A percentile compares a stretch with the other conserved stretches of the same genome.
Conservation (phyloP, 2,888 invertebrate genomes). For the Laspeyria flexula region DNA sequence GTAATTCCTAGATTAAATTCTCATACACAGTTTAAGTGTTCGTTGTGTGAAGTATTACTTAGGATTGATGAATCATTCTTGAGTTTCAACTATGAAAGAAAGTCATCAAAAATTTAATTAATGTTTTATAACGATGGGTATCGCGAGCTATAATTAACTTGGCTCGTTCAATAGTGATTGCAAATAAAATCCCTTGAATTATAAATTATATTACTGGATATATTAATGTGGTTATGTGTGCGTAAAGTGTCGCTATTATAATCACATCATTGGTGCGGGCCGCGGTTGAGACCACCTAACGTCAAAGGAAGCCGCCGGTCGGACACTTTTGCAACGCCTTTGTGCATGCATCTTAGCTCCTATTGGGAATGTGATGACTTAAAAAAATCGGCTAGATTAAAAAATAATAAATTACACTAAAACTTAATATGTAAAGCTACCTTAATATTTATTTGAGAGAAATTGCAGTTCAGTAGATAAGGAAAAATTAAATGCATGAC, state of each 20-base stretch:
- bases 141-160: constrained; percentile 57
- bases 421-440: not conserved
- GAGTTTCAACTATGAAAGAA: constrained; percentile 51
- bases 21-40: constrained; percentile 27
- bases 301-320: constrained; percentile 79
- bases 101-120: constrained; percentile 70
- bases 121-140: constrained; percentile 60
- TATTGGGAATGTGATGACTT: constrained; percentile 64
- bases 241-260: constrained; percentile 82
- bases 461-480: not conserved
- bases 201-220: constrained; percentile 56
- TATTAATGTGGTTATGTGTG: constrained; percentile 64
- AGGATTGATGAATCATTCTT: constrained; percentile 47
- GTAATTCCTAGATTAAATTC: constrained; percentile 46
- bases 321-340: constrained; percentile 80
- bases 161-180: constrained; percentile 54
- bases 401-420: not conserved
- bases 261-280: constrained; percentile 75
- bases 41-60: constrained; percentile 26
- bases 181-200: constrained; percentile 48
- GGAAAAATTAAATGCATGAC: constrained; percentile 2
- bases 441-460: not conserved
- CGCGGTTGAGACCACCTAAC: constrained; percentile 77
- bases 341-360: constrained; percentile 65
- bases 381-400: constrained; percentile 10